These are phyloP conservation scores for Alviniconcha marisindica DNA, from an alignment of 1,140 invertebrate genomes.

Conservation along the genomic window DNA sequence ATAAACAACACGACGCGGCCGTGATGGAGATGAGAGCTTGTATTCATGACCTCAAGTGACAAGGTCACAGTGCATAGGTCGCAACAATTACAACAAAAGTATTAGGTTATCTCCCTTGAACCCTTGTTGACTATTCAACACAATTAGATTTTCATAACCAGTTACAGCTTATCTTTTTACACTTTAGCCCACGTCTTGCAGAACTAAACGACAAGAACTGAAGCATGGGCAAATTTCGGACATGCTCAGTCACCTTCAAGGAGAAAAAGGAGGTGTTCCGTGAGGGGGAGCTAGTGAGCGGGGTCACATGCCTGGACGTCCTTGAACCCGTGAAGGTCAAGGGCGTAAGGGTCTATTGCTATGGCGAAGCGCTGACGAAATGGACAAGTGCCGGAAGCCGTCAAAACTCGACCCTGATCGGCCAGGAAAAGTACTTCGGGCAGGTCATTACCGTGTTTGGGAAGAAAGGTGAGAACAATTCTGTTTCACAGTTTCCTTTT, in stretches of 20 bases:
- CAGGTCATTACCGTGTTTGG: conserved; percentile 30
- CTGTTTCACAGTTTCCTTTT: no score
- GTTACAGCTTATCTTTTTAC: no score
- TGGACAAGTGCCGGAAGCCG: conserved; percentile 34
- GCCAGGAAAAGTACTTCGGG: conserved; percentile 35
- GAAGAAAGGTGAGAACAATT: conserved; percentile 37
- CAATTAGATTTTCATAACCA: no score
- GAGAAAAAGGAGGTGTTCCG: conserved; percentile 43
- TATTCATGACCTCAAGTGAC: no score
- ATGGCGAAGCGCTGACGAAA: conserved; percentile 42
- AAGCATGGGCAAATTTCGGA: conserved; percentile 43
- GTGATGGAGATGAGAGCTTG: no score
- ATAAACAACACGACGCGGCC: no score
- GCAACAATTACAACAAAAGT: no score
- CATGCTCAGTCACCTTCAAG: conserved; percentile 15
- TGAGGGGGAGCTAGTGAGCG: conserved; percentile 42
- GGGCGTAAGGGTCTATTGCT: conserved; percentile 38
- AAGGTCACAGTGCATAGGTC: no score
- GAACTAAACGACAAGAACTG: no score
- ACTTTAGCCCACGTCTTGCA: no score
- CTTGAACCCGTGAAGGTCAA: conserved; percentile 37
- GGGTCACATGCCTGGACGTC: conserved; percentile 32
- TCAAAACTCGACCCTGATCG: conserved; percentile 21
- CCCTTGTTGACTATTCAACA: no score
- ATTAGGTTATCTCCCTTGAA: no score